phyloP scores from a whole-genome alignment of 1,140 invertebrate species.

The Phymastichus coffea region DNA sequence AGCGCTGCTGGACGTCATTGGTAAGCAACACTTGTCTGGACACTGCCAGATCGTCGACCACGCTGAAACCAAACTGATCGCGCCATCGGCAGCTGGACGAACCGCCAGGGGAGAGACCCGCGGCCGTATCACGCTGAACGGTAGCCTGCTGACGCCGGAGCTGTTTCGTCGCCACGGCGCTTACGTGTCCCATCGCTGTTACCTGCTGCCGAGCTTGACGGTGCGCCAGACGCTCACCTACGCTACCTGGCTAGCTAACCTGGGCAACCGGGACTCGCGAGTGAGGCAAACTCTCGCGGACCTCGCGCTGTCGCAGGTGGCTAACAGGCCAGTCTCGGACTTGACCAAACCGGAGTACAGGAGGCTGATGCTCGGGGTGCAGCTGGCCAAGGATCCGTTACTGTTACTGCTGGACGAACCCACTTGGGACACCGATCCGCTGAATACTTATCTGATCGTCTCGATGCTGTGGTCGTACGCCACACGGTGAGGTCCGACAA shows the following conservation, averaged over 20 bases:
- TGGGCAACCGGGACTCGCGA: conserved; percentile 49
- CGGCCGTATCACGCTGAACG: conserved; percentile 84
- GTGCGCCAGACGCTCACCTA: conserved; percentile 83
- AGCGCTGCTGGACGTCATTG: conserved; percentile 85
- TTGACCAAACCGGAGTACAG: conserved; percentile 82
- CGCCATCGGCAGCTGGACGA: conserved; percentile 67
- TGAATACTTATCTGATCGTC: conserved; percentile 89
- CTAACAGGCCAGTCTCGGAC: conserved; percentile 76
- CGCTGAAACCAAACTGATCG: too few relatives aligned
- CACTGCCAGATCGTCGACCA: too few relatives aligned
- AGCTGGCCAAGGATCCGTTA: conserved; percentile 84
- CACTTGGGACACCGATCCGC: conserved; percentile 84
- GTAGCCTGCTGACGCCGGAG: conserved; percentile 74
- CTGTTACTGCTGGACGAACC: conserved; percentile 86
- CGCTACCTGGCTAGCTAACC: conserved; percentile 62
- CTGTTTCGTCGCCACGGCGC: conserved; percentile 83
- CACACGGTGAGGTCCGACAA: conserved; percentile 56
- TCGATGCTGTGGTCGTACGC: conserved; percentile 91
- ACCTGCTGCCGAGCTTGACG: conserved; percentile 80
- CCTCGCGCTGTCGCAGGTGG: conserved; percentile 82
- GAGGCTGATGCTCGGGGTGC: conserved; percentile 80
- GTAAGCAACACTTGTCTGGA: conserved; percentile 32
- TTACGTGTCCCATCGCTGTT: conserved; percentile 80
- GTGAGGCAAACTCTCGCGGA: conserved; percentile 84
- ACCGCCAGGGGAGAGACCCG: conserved; percentile 67